These are phyloP conservation scores for Gari tellinella DNA, from an alignment of 2,888 invertebrate genomes.

Conservation along the genomic window DNA sequence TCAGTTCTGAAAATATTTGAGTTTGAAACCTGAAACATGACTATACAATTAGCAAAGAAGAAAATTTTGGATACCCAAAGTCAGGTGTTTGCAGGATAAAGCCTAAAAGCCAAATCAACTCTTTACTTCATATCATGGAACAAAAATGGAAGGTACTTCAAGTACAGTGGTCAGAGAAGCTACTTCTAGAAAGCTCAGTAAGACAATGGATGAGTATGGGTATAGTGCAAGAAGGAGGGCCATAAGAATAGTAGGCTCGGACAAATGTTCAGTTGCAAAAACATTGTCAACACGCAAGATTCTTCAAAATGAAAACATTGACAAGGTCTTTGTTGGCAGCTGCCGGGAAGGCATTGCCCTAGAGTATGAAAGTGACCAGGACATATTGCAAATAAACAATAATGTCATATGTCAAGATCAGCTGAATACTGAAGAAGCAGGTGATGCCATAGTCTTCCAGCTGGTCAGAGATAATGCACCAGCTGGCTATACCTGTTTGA, in stretches of 20 bases:
- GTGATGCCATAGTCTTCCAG: background rate
- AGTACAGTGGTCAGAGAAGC: too few relatives aligned
- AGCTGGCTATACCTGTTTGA: conserved; percentile 5
- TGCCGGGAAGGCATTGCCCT: conserved; percentile 11
- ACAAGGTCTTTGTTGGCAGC: conserved; percentile 20
- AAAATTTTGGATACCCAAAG: too few relatives aligned
- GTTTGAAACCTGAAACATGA: too few relatives aligned
- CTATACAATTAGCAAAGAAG: too few relatives aligned
- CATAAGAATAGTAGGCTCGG: conserved; percentile 5
- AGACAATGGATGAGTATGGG: conserved; percentile 8
- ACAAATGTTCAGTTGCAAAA: conserved; percentile 6
- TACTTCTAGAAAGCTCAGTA: background rate
- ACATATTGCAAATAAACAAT: conserved; percentile 19
- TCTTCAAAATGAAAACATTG: background rate
- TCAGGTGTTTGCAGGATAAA: too few relatives aligned
- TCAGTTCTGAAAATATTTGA: too few relatives aligned
- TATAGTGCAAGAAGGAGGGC: conserved; percentile 10
- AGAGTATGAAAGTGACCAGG: conserved; percentile 4
- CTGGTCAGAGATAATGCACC: conserved; percentile 12
- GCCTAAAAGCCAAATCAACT: too few relatives aligned
- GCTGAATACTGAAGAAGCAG: background rate
- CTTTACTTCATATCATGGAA: too few relatives aligned
- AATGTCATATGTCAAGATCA: conserved; percentile 8
- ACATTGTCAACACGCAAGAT: conserved; percentile 12
- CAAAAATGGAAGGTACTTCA: too few relatives aligned